These are phyloP conservation scores for Petrolisthes manimaculis DNA, from an alignment of 2,888 invertebrate species.

Conservation along the genomic window DNA sequence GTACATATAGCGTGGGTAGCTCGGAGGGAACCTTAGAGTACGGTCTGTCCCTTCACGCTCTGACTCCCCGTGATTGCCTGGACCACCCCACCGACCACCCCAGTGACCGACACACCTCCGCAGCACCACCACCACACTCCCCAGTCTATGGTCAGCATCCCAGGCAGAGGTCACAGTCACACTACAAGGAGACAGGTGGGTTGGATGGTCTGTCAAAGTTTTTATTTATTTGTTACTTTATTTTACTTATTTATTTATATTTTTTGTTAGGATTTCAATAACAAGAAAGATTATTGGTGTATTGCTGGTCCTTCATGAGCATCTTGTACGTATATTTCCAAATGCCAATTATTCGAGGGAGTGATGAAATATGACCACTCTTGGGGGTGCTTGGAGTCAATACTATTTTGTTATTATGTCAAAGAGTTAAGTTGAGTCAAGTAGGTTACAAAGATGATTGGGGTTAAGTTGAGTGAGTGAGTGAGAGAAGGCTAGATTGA, in stretches of 20 bases:
- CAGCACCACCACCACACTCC: slow-evolving; percentile 30
- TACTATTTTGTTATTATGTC: background rate
- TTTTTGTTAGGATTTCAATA: too few species aligned
- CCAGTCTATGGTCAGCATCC: slow-evolving; percentile 34
- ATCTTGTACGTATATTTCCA: too few species aligned
- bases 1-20: slow-evolving; percentile 23
- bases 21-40: slow-evolving; percentile 46
- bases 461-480: background rate
- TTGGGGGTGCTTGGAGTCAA: too few species aligned
- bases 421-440: background rate
- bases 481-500: background rate
- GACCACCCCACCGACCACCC: slow-evolving; percentile 36
- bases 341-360: too few species aligned
- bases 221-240: too few species aligned
- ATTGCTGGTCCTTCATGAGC: too few species aligned
- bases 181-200: slow-evolving; percentile 55
- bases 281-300: too few species aligned
- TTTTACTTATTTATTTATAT: too few species aligned
- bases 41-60: slow-evolving; percentile 53
- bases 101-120: slow-evolving; percentile 33
- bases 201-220: background rate
- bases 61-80: slow-evolving; percentile 50
- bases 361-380: too few species aligned
- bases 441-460: background rate
- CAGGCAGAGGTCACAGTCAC: slow-evolving; percentile 43